Evolutionary conservation across 1,140 invertebrate genomes (phyloP).

Genomic region (Ceratosolen solmsi): DNA sequence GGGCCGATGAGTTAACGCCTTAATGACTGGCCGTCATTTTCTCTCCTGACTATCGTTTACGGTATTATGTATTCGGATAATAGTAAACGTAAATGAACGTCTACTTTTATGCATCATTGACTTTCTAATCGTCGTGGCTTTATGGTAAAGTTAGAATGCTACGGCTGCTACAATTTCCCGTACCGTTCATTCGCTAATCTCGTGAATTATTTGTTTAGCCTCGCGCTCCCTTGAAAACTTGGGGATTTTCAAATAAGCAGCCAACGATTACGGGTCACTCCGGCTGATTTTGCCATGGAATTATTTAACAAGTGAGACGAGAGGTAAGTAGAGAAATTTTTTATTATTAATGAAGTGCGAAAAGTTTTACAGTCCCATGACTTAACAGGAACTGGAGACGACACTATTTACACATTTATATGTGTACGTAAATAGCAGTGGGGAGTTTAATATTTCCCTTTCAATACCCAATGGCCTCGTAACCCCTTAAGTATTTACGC

Average conservation of each 20-base stretch:
- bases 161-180: neutral
- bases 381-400: neutral
- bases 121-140: neutral
- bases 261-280: neutral
- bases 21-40: too few species aligned
- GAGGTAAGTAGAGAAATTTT: conserved; percentile 1
- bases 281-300: conserved; percentile 16
- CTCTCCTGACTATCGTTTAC: too few species aligned
- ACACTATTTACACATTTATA: conserved; percentile 2
- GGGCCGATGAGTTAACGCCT: neutral
- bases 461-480: conserved; percentile 7
- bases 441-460: conserved; percentile 8
- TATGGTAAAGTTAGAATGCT: neutral
- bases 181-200: neutral
- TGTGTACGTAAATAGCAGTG: neutral
- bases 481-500: conserved; percentile 5
- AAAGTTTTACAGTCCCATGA: conserved; percentile 29
- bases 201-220: conserved; percentile 19
- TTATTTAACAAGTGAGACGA: conserved; percentile 14
- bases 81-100: neutral
- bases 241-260: conserved; percentile 26
- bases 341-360: conserved; percentile 31
- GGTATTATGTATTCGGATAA: too few species aligned
- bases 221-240: neutral
- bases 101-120: neutral